A percentile compares a stretch with the other conserved stretches of the same genome.
These are phyloP conservation scores for Leucophora obtusa DNA, from an alignment of 2,888 invertebrate genomes.

Conservation along the genomic window DNA sequence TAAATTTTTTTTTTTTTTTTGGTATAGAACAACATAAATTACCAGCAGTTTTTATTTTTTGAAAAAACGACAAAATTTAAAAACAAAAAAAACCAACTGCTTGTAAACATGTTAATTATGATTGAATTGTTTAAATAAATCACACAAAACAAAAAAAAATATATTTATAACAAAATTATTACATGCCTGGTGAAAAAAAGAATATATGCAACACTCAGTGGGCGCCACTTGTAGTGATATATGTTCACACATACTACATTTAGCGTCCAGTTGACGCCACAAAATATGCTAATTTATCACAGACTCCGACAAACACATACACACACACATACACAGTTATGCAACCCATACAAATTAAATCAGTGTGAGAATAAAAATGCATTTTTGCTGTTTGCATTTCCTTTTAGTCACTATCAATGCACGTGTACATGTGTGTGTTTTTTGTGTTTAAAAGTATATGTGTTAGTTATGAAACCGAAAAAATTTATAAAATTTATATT, in stretches of 20 bases:
- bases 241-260: conserved; percentile 52
- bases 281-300: conserved; percentile 67
- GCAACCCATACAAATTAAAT: neutral
- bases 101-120: conserved; percentile 66
- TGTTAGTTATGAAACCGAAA: conserved; percentile 38
- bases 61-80: conserved; percentile 5
- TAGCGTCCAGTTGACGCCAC: conserved; percentile 64
- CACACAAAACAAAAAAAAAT: conserved; percentile 45
- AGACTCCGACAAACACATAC: conserved; percentile 12
- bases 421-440: neutral
- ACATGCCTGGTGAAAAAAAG: conserved; percentile 10
- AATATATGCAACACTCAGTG: conserved; percentile 41
- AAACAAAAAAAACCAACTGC: conserved; percentile 33
- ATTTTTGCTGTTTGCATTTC: conserved; percentile 25
- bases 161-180: conserved; percentile 53
- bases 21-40: conserved; percentile 58
- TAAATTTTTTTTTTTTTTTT: conserved; percentile 30
- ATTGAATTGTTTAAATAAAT: conserved; percentile 68
- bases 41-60: conserved; percentile 48
- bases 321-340: no score
- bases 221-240: conserved; percentile 63
- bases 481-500: conserved; percentile 47
- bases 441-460: conserved; percentile 12
- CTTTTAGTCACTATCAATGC: neutral
- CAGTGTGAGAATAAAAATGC: conserved; percentile 34